phyloP scores from a whole-genome alignment of 1,140 invertebrate species.

The Drosophila aff. region DNA sequence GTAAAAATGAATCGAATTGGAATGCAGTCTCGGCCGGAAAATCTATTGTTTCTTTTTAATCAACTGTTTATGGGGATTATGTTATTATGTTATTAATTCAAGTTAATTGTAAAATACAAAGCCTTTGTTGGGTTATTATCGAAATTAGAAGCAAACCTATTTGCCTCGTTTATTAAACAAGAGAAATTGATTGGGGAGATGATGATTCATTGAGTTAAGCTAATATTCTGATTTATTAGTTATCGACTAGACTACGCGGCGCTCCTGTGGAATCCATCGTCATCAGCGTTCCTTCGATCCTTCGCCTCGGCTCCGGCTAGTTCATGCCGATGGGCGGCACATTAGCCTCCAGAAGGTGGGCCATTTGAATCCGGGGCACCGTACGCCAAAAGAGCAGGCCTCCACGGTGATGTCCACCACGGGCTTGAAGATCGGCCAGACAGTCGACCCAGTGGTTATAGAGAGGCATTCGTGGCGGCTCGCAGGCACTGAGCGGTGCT shows the following conservation, averaged over 20 bases:
- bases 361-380: slow-evolving; percentile 33
- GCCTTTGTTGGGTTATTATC: neutral
- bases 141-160: neutral
- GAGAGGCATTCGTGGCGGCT: slow-evolving; percentile 59
- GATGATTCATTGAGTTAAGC: neutral
- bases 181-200: neutral
- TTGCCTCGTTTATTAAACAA: neutral
- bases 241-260: neutral
- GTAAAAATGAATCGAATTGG: neutral
- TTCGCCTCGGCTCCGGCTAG: neutral
- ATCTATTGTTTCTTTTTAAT: neutral
- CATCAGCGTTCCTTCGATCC: too few relatives aligned
- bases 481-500: slow-evolving; percentile 45
- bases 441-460: slow-evolving; percentile 63
- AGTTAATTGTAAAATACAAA: neutral
- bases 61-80: neutral
- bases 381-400: slow-evolving; percentile 54
- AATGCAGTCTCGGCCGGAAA: neutral
- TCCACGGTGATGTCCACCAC: slow-evolving; percentile 56
- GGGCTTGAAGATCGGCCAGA: slow-evolving; percentile 41
- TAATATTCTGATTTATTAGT: neutral
- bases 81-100: neutral
- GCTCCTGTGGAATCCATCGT: neutral
- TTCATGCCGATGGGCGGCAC: fast-evolving
- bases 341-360: neutral